phyloP scores from a whole-genome alignment of 2,113 vertebrate genomes.

The Dromaius novaehollandiae region DNA sequence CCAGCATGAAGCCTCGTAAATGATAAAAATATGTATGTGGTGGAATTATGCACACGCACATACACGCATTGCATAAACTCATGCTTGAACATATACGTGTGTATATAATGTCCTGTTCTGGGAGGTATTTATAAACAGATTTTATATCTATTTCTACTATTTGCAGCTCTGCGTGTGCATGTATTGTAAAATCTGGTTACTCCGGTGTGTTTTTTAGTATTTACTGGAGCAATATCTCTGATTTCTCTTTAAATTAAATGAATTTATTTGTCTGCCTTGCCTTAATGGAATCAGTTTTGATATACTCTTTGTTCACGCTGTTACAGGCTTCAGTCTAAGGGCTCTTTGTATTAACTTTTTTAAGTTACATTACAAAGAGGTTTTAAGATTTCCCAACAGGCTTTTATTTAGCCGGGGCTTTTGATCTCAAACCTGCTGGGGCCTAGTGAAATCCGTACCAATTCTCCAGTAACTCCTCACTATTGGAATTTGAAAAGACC shows the following conservation, averaged over 20 bases:
- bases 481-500: conserved; percentile 87
- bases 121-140: conserved; percentile 43
- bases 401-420: conserved; percentile 84
- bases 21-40: conserved; percentile 61
- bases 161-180: neutral
- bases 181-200: conserved; percentile 10
- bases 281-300: conserved; percentile 84
- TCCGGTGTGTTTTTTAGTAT: conserved; percentile 31
- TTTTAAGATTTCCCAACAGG: conserved; percentile 87
- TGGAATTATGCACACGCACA: conserved; percentile 10
- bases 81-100: conserved; percentile 42
- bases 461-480: conserved; percentile 83
- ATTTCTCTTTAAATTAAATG: conserved; percentile 79
- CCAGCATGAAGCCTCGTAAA: conserved; percentile 49
- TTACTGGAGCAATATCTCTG: conserved; percentile 64
- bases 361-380: conserved; percentile 88
- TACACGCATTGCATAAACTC: conserved; percentile 15
- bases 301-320: conserved; percentile 82
- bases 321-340: conserved; percentile 79
- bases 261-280: conserved; percentile 75
- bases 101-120: conserved; percentile 19
- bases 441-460: conserved; percentile 83
- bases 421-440: conserved; percentile 87
- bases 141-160: conserved; percentile 19
- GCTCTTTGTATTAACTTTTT: conserved; percentile 86